Percentiles rank a stretch among this genome's conserved stretches.
phyloP scores from a whole-genome alignment of 2,797 vertebrate genomes.

The Sebastes reedi region DNA sequence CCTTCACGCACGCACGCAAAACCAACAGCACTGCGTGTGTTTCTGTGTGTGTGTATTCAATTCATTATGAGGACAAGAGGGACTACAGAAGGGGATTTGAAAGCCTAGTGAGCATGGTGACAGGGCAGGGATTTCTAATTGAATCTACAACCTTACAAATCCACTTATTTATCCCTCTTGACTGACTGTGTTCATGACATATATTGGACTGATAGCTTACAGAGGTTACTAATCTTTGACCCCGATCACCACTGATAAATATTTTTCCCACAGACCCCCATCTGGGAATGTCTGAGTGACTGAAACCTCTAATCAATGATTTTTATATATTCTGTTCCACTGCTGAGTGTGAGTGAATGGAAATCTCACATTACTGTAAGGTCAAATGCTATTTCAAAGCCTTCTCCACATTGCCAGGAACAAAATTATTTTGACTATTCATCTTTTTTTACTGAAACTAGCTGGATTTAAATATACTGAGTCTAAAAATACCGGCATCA shows the following conservation, averaged over 20 bases:
- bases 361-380: not conserved
- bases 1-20: not conserved
- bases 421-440: not conserved
- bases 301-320: not conserved
- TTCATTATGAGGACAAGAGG: slow-evolving; percentile 24
- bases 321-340: not conserved
- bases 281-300: not conserved
- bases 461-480: too few relatives aligned
- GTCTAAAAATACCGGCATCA: not conserved
- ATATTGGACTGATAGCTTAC: not conserved
- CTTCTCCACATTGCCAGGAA: not conserved
- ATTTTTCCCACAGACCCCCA: not conserved
- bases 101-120: slow-evolving; percentile 17
- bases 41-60: not conserved
- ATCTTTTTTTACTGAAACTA: not conserved
- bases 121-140: slow-evolving; percentile 27
- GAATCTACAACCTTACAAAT: slow-evolving; percentile 23
- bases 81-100: slow-evolving; percentile 38
- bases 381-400: not conserved
- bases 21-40: not conserved
- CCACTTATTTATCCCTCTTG: slow-evolving; percentile 13
- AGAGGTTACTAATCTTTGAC: not conserved
- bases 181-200: not conserved
- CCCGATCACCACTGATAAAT: not conserved
- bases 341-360: not conserved